phyloP scores from a whole-genome alignment of 2,888 invertebrate species.

The Tipula lateralis region DNA sequence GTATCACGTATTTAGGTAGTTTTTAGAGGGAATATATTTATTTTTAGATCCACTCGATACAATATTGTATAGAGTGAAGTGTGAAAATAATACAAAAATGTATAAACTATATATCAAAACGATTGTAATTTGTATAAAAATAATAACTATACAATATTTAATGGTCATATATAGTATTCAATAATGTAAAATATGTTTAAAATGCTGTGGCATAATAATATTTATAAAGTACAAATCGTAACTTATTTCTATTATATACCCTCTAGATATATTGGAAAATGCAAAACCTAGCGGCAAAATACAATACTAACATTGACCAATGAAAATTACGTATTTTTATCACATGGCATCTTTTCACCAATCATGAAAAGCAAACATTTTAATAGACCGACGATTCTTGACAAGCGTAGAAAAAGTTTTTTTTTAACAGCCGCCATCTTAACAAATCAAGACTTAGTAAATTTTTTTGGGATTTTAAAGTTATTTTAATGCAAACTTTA shows the following conservation, averaged over 20 bases:
- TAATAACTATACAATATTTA: background rate
- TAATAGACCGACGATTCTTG: constrained; percentile 62
- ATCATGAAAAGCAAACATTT: constrained; percentile 49
- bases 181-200: background rate
- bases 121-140: background rate
- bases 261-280: background rate
- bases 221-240: background rate
- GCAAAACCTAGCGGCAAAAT: constrained; percentile 6
- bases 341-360: constrained; percentile 44
- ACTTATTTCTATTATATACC: constrained; percentile 25
- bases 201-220: background rate
- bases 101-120: background rate
- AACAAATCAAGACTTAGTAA: constrained; percentile 66
- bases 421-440: constrained; percentile 84
- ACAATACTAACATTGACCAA: constrained; percentile 29
- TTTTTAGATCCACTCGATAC: background rate
- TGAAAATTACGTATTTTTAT: constrained; percentile 31
- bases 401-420: constrained; percentile 90
- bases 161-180: background rate
- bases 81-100: background rate
- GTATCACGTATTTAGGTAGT: constrained; percentile 20
- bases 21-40: background rate
- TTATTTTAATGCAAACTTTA: constrained; percentile 29
- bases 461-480: constrained; percentile 53
- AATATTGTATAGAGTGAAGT: background rate